Evolutionary conservation across 2,888 invertebrate species (phyloP).

Genomic region (Sericinus montela): DNA sequence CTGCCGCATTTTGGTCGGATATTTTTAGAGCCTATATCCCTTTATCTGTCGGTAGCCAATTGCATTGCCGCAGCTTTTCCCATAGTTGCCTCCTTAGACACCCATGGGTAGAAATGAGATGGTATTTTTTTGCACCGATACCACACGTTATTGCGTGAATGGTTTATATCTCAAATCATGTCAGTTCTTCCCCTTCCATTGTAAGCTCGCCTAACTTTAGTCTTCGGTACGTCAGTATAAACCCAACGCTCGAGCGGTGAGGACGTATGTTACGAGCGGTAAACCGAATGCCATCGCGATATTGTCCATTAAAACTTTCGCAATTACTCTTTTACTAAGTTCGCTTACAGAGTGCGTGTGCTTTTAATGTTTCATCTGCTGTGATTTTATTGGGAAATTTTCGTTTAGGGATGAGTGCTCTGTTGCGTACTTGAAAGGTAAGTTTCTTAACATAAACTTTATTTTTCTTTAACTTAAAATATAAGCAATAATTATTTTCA

Average conservation of each 20-base stretch:
- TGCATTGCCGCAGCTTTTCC: no score
- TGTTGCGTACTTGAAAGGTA: not conserved
- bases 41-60: no score
- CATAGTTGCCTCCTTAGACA: no score
- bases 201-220: constrained; percentile 1
- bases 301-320: constrained; percentile 12
- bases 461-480: no score
- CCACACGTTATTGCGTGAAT: no score
- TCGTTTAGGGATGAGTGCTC: not conserved
- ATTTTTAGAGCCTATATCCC: no score
- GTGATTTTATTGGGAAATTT: not conserved
- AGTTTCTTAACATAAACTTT: not conserved
- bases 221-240: not conserved
- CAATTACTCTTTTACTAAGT: constrained; percentile 4
- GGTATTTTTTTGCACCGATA: no score
- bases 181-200: not conserved
- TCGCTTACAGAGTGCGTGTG: constrained; percentile 8
- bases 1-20: no score
- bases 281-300: not conserved
- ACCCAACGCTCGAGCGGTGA: not conserved
- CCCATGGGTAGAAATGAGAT: no score
- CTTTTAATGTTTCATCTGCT: not conserved
- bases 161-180: not conserved
- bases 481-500: no score
- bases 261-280: not conserved